These are phyloP conservation scores for Kryptolebias marmoratus DNA, from an alignment of 2,113 vertebrate species.

Conservation along the genomic window DNA sequence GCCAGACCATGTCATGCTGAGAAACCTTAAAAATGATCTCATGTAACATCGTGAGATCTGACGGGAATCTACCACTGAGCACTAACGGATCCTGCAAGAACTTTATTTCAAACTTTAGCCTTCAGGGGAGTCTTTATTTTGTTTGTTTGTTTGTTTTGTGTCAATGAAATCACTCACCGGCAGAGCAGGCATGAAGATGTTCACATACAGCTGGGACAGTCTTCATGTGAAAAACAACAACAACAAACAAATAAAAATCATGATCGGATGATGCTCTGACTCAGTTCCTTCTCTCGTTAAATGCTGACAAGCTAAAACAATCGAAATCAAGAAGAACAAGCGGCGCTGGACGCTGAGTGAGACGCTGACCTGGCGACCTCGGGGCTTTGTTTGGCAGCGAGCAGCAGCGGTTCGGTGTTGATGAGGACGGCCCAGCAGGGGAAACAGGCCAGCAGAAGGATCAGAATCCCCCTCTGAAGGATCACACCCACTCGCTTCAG, in stretches of 20 bases:
- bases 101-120: too few species aligned
- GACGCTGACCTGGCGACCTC: constrained; percentile 85
- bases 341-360: background rate
- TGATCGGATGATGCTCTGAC: background rate
- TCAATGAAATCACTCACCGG: constrained; percentile 85
- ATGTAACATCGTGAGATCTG: too few species aligned
- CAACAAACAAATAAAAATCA: background rate
- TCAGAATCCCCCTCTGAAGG: constrained; percentile 87
- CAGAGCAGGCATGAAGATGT: constrained; percentile 91
- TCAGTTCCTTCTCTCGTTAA: too few species aligned
- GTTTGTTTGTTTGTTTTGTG: background rate
- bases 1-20: too few species aligned
- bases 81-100: too few species aligned
- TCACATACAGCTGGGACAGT: constrained; percentile 91
- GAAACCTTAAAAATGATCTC: too few species aligned
- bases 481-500: constrained; percentile 91
- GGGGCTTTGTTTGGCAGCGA: constrained; percentile 83
- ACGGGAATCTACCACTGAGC: too few species aligned
- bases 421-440: constrained; percentile 95
- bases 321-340: background rate
- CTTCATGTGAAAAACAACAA: constrained; percentile 68
- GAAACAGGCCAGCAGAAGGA: constrained; percentile 90
- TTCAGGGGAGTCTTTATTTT: too few species aligned
- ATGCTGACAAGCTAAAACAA: too few species aligned
- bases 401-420: constrained; percentile 89